A percentile compares a stretch with the other conserved stretches of the same genome.
Conservation (phyloP, 2,888 invertebrate genomes). For the Rotaria sp. region DNA sequence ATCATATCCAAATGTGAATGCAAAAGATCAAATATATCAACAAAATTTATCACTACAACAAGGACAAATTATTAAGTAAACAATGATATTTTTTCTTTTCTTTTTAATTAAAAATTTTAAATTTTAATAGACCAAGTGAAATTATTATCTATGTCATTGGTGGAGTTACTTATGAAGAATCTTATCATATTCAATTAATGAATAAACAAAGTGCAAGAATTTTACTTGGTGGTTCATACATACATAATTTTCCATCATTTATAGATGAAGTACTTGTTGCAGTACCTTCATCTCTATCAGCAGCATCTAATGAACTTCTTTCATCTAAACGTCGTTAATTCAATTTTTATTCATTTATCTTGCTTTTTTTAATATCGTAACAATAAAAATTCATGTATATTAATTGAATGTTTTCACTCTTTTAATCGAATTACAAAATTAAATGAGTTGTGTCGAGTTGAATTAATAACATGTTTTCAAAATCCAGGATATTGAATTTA, state of each 20-base stretch:
- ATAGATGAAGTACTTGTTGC: slow-evolving; percentile 11
- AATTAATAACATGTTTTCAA: too few relatives aligned
- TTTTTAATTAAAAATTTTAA: too few relatives aligned
- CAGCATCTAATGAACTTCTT: not conserved
- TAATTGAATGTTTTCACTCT: too few relatives aligned
- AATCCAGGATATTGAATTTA: too few relatives aligned
- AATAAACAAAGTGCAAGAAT: slow-evolving; percentile 68
- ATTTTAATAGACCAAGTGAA: slow-evolving; percentile 68
- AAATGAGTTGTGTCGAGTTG: too few relatives aligned
- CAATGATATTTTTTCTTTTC: not conserved
- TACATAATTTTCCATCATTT: slow-evolving; percentile 66
- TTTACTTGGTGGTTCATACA: slow-evolving; percentile 78
- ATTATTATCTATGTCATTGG: slow-evolving; percentile 93
- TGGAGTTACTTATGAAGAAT: slow-evolving; percentile 91
- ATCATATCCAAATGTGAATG: slow-evolving; percentile 68
- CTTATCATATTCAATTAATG: slow-evolving; percentile 68
- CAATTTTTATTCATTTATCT: not conserved
- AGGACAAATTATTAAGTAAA: not conserved
- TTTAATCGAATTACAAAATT: too few relatives aligned
- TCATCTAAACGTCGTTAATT: slow-evolving; percentile 12
- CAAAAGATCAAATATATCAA: not conserved
- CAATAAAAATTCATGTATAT: not conserved
- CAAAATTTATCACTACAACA: not conserved
- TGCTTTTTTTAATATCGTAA: not conserved
- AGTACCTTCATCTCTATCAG: not conserved